Base-by-base conservation (phyloP, 2,888 invertebrate genomes). In the Ophraella communa region DNA sequence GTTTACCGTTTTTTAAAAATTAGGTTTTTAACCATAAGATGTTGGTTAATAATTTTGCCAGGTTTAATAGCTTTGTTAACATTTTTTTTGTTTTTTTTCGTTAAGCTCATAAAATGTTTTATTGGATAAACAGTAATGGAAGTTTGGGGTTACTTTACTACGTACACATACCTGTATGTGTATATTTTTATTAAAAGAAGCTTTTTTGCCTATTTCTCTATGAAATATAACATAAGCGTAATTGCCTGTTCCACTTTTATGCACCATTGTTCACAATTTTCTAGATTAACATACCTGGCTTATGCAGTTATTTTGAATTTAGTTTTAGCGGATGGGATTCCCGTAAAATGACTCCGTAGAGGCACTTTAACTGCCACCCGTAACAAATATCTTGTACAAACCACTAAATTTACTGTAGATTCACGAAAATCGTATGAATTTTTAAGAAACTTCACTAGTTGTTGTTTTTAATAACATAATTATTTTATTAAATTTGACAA, bases 161-260 rank as follows among this genome's bases (percentile, higher is more conserved):
- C 56, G 18, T 56, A 27, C 24, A n/a, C n/a, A 10, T 42, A 39
- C 39, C 17, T 55, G 42, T 44, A 24, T 27, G 56, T 56, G 45
- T 56, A 45, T 45, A 56, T 56, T 56, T 56, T 45, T 20, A 20
- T 45, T 8, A 56, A 56, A 56, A n/a, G n/a, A 56, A 10, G 23
- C 14, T 44, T 56, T 56, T 56, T 56, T 45, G 18, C 8, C 24
- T 14, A 17, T 14, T 17, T 4, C 39, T 7, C 14, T 5, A 14
- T 39, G 39, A 39, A 39, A 14, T 39, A 39, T 39, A 39, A 39
- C 4, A 39, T 39, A 17, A 39, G 4, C 17, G 17, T 14, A 39
- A 39, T 17, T 39, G 39, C 39, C 39, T 17, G 39, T 17, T 5
- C 14, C 14, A 35, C 39, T 39, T 39, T 39, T 17, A 39, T 39